These are phyloP conservation scores for Himalopsyche anomala DNA, from an alignment of 2,888 invertebrate genomes.

Conservation along the genomic window DNA sequence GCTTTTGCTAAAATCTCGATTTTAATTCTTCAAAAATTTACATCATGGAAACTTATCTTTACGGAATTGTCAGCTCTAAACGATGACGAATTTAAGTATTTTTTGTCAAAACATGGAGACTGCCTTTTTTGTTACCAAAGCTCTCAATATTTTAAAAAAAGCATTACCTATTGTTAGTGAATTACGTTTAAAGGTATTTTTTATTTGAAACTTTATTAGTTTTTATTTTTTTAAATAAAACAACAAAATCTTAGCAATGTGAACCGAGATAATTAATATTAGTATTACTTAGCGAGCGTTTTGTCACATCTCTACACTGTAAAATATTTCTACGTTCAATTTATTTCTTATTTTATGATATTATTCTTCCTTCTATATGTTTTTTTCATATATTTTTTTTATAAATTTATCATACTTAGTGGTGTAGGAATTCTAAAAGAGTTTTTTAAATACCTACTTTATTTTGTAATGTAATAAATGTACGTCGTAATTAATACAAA, in stretches of 20 bases:
- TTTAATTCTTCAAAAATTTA: too few species aligned
- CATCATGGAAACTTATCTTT: too few species aligned
- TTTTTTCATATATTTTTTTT: background rate
- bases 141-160: too few species aligned
- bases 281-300: conserved; percentile 12
- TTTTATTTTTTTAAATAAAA: background rate
- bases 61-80: too few species aligned
- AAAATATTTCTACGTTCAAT: conserved; percentile 8
- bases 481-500: background rate
- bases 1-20: too few species aligned
- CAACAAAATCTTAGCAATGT: conserved; percentile 19
- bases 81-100: too few species aligned
- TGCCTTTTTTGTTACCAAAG: too few species aligned
- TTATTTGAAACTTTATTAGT: background rate
- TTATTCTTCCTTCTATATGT: background rate
- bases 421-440: background rate
- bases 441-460: background rate
- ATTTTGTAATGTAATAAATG: conserved; percentile 9
- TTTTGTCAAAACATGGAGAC: too few species aligned
- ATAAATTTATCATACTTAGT: background rate
- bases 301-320: conserved; percentile 12
- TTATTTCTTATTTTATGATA: background rate
- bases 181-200: too few species aligned
- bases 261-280: background rate
- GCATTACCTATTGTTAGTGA: too few species aligned